Evolutionary conservation across 2,888 invertebrate genomes (phyloP).

Genomic region (Griposia aprilina): DNA sequence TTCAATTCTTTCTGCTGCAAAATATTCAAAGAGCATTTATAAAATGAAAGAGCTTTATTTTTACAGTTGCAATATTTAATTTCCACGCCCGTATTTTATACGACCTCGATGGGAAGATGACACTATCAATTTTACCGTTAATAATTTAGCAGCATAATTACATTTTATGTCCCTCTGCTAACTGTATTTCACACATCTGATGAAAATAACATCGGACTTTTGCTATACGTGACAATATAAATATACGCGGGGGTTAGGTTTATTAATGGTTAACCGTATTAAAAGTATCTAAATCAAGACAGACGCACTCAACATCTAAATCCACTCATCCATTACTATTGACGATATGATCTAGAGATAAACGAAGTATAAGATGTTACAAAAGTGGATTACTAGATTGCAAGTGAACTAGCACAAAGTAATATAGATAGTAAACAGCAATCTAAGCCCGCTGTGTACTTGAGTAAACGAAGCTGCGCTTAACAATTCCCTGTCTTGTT

Average conservation of each 20-base stretch:
- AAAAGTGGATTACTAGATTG: slow-evolving; percentile 10
- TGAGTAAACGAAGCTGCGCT: slow-evolving; percentile 66
- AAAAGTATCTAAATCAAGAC: neutral
- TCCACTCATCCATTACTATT: neutral
- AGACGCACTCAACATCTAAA: neutral
- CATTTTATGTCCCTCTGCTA: slow-evolving; percentile 19
- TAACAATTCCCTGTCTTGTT: slow-evolving; percentile 69
- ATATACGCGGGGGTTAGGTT: neutral
- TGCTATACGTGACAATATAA: neutral
- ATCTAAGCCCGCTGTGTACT: slow-evolving; percentile 42
- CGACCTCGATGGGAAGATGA: slow-evolving; percentile 39
- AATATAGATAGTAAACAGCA: slow-evolving; percentile 48
- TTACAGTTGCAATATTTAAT: slow-evolving; percentile 39
- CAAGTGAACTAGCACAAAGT: slow-evolving; percentile 49
- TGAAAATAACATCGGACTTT: slow-evolving; percentile 1
- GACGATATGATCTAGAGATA: neutral
- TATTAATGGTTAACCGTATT: too few relatives aligned
- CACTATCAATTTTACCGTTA: slow-evolving; percentile 48
- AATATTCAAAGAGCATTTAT: slow-evolving; percentile 23
- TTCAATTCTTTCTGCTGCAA: neutral
- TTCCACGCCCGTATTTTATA: slow-evolving; percentile 32
- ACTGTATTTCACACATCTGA: slow-evolving; percentile 34
- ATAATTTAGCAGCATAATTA: slow-evolving; percentile 29
- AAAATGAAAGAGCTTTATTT: slow-evolving; percentile 21
- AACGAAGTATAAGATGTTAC: neutral